Percentiles rank a stretch among this genome's conserved stretches.
Conservation (phyloP, 2,888 invertebrate genomes). For the Brassicogethes aeneus region DNA sequence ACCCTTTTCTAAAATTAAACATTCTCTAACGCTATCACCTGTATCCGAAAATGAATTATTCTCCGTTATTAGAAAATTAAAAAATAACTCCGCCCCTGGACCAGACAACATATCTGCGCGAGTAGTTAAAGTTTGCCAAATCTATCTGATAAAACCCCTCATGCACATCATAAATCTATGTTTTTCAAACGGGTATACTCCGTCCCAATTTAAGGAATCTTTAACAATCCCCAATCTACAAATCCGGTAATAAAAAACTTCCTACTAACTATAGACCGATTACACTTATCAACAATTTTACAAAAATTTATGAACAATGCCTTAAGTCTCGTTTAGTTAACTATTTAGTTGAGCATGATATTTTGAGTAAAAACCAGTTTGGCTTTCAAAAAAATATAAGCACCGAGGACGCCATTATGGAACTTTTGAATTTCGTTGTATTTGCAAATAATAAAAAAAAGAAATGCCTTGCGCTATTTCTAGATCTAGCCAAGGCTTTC, state of each 20-base stretch:
- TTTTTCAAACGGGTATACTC: background rate
- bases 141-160: background rate
- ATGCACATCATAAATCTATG: background rate
- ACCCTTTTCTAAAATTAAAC: no score
- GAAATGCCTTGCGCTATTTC: constrained; percentile 1
- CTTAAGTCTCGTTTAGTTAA: background rate
- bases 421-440: background rate
- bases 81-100: background rate
- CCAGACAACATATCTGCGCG: background rate
- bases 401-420: no score
- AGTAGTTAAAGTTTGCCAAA: constrained; percentile 1
- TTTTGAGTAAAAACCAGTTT: background rate
- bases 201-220: background rate
- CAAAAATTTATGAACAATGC: constrained; percentile 1
- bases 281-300: constrained; percentile 1
- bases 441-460: background rate
- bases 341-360: background rate
- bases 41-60: no score
- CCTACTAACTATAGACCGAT: no score
- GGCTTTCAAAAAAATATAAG: no score
- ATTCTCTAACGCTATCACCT: no score
- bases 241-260: background rate
- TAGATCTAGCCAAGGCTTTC: background rate
- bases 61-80: background rate
- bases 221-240: background rate